Percentiles rank a stretch among this genome's conserved stretches.
Evolutionary conservation across 2,888 invertebrate genomes (phyloP).

Genomic region (Conistra vaccinii): DNA sequence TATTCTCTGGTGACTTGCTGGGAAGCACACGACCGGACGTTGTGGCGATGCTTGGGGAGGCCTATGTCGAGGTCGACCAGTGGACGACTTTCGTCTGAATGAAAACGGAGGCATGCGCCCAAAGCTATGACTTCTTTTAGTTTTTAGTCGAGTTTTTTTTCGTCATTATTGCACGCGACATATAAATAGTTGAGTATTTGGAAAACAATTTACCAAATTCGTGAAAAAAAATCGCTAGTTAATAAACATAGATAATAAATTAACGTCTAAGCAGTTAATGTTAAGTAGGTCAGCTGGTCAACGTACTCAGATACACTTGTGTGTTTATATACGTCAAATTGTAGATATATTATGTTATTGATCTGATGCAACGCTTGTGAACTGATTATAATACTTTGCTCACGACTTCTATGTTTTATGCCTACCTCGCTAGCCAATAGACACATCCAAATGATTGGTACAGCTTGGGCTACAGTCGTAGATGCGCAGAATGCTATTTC

Average conservation of each 20-base stretch:
- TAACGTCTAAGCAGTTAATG: conserved; percentile 9
- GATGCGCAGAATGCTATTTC: no score
- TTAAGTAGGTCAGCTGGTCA: conserved; percentile 43
- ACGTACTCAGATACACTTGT: conserved; percentile 34
- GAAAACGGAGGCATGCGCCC: neutral
- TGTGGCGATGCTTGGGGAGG: neutral
- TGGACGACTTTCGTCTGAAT: neutral
- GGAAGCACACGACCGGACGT: neutral
- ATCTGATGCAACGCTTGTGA: conserved; percentile 41
- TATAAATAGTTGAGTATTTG: neutral
- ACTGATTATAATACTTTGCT: conserved; percentile 15
- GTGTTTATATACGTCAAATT: neutral
- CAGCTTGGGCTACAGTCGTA: no score
- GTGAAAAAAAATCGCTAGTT: neutral
- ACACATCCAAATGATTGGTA: neutral
- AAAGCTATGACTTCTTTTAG: neutral
- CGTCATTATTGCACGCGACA: neutral
- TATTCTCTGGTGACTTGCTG: no score
- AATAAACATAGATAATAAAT: conserved; percentile 11
- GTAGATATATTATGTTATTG: conserved; percentile 5
- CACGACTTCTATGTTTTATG: neutral
- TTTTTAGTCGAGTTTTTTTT: neutral
- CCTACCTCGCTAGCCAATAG: neutral
- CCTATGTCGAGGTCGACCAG: neutral
- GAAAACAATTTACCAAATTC: neutral